Evolutionary conservation across 2,113 vertebrate genomes (phyloP).

Genomic region (Sminthopsis crassicaudata): DNA sequence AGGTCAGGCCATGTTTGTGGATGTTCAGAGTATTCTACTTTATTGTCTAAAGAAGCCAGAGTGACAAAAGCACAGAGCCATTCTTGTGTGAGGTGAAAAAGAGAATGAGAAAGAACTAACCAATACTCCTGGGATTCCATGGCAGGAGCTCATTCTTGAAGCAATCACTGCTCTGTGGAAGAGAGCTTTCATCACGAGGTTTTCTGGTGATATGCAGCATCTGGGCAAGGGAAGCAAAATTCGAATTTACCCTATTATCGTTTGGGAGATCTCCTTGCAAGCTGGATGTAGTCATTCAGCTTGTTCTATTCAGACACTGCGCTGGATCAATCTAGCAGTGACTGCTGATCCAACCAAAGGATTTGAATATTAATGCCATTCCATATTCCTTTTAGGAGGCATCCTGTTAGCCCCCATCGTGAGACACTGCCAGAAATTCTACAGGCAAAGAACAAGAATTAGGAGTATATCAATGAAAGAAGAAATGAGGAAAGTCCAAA

Average conservation of each 20-base stretch:
- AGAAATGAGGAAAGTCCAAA: constrained; percentile 66
- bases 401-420: constrained; percentile 54
- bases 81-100: constrained; percentile 67
- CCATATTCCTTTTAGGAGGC: constrained; percentile 17
- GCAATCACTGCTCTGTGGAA: constrained; percentile 72
- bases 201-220: constrained; percentile 68
- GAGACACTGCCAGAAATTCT: constrained; percentile 58
- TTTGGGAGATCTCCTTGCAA: constrained; percentile 67
- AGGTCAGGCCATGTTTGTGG: constrained; percentile 56
- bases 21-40: constrained; percentile 62
- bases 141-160: constrained; percentile 68
- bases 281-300: constrained; percentile 44
- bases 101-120: constrained; percentile 64
- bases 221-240: constrained; percentile 66
- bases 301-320: constrained; percentile 6
- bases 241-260: constrained; percentile 68
- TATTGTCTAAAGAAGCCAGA: constrained; percentile 68
- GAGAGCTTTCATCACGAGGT: constrained; percentile 67
- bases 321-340: constrained; percentile 63
- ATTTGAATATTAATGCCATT: constrained; percentile 73
- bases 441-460: constrained; percentile 50
- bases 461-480: constrained; percentile 54
- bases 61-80: constrained; percentile 54
- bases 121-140: constrained; percentile 69
- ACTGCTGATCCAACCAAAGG: constrained; percentile 68